Evolutionary conservation across 92 coral and sea anemone genomes (phyloP).

Genomic region (Paragorgia papillata): DNA sequence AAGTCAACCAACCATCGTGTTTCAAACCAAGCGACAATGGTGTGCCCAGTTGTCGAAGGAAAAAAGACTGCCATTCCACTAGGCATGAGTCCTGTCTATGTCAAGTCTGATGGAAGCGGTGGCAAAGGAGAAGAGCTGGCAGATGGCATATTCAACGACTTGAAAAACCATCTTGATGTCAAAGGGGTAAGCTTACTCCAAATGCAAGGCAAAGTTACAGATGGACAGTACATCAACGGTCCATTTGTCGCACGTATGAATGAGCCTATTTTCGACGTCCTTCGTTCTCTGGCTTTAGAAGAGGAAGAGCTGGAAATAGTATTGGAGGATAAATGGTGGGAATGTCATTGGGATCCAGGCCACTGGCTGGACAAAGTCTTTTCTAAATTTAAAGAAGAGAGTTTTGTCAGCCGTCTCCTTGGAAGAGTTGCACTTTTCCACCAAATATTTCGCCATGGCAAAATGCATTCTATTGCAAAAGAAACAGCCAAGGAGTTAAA

Average conservation of each 20-base stretch:
- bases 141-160: not conserved
- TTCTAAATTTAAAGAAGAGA: constrained; percentile 17
- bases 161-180: not conserved
- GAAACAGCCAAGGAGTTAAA: constrained; percentile 29
- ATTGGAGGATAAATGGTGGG: constrained; percentile 33
- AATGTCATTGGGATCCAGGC: constrained; percentile 36
- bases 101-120: constrained; percentile 1
- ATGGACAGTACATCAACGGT: no score
- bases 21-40: not conserved
- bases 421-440: constrained; percentile 22
- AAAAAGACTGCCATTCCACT: not conserved
- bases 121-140: constrained; percentile 9
- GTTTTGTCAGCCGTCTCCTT: constrained; percentile 30
- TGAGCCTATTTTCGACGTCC: constrained; percentile 17
- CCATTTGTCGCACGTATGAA: constrained; percentile 26
- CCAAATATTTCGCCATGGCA: no score
- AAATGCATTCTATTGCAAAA: constrained; percentile 34
- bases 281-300: not conserved
- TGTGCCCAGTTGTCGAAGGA: not conserved
- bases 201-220: no score
- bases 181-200: not conserved
- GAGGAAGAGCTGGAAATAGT: not conserved
- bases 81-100: not conserved
- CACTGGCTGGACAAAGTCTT: constrained; percentile 13
- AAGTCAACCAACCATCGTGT: not conserved